A percentile compares a stretch with the other conserved stretches of the same genome.
Evolutionary conservation across 2,888 invertebrate genomes (phyloP).

Genomic region (Megastigmus dorsalis): DNA sequence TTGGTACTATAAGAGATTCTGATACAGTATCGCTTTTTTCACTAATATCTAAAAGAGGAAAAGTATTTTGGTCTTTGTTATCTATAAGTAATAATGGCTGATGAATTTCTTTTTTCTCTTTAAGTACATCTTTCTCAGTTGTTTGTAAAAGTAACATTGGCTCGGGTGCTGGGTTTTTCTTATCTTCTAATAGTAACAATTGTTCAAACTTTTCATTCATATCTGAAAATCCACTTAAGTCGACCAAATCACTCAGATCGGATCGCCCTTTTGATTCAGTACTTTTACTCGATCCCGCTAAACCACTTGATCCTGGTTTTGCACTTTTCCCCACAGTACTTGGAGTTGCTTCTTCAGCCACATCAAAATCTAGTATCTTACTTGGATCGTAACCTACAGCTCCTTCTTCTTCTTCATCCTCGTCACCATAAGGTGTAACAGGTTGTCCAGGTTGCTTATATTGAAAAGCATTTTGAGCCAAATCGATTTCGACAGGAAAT

Average conservation of each 20-base stretch:
- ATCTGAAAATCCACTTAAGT: constrained; percentile 50
- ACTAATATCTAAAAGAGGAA: neutral
- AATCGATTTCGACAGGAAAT: constrained; percentile 97
- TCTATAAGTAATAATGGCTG: constrained; percentile 19
- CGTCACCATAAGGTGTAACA: constrained; percentile 63
- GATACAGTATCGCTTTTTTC: constrained; percentile 2
- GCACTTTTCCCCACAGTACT: neutral
- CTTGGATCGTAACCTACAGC: constrained; percentile 51
- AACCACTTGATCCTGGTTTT: constrained; percentile 6
- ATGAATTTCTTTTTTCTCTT: neutral
- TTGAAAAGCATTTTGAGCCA: constrained; percentile 93
- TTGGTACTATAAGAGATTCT: constrained; percentile 45
- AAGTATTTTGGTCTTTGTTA: constrained; percentile 11
- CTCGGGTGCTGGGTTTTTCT: constrained; percentile 50
- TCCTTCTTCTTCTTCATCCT: constrained; percentile 57
- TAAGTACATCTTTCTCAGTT: neutral
- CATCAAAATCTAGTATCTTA: constrained; percentile 52
- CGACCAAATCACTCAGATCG: constrained; percentile 48
- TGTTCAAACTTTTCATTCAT: constrained; percentile 53
- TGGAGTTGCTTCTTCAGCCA: constrained; percentile 50
- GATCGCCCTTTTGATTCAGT: constrained; percentile 9
- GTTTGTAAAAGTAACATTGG: constrained; percentile 2
- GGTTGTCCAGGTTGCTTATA: constrained; percentile 82
- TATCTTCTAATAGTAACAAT: constrained; percentile 50
- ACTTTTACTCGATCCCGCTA: neutral